Percentiles rank a stretch among this genome's conserved stretches.
Evolutionary conservation across 2,888 invertebrate species (phyloP).

Genomic region (Apamea epomidion): DNA sequence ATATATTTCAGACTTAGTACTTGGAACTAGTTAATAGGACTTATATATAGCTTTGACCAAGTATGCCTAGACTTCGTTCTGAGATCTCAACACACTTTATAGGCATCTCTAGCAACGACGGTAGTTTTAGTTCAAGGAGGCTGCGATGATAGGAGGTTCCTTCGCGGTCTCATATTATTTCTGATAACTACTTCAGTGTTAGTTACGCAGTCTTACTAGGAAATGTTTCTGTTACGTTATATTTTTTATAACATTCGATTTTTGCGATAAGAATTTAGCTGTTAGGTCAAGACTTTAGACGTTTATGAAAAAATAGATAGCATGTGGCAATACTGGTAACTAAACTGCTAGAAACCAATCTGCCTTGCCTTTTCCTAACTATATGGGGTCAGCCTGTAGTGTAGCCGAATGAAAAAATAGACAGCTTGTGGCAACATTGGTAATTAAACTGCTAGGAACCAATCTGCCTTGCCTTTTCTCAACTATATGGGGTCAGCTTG

Average conservation of each 20-base stretch:
- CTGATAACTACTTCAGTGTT: background rate
- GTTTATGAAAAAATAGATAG: background rate
- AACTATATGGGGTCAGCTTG: background rate
- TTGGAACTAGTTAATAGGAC: constrained; percentile 49
- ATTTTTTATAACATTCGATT: background rate
- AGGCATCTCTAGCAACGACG: constrained; percentile 36
- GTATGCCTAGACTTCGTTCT: constrained; percentile 32
- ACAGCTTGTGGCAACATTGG: background rate
- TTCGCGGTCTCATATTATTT: constrained; percentile 17
- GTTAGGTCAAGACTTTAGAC: background rate
- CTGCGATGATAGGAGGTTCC: constrained; percentile 7
- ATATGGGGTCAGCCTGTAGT: background rate
- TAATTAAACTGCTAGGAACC: background rate
- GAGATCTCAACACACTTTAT: constrained; percentile 40
- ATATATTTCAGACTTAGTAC: constrained; percentile 48
- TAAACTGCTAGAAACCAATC: background rate
- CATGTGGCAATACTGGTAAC: background rate
- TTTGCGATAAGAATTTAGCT: background rate
- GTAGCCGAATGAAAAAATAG: background rate
- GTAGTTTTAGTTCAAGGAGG: constrained; percentile 50
- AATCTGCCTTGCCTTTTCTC: background rate
- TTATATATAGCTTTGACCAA: constrained; percentile 50
- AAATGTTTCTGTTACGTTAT: background rate
- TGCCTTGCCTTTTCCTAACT: background rate
- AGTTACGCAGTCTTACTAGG: background rate